Base-by-base conservation (phyloP, 2,888 invertebrate genomes). In the Drosophila affinis region DNA sequence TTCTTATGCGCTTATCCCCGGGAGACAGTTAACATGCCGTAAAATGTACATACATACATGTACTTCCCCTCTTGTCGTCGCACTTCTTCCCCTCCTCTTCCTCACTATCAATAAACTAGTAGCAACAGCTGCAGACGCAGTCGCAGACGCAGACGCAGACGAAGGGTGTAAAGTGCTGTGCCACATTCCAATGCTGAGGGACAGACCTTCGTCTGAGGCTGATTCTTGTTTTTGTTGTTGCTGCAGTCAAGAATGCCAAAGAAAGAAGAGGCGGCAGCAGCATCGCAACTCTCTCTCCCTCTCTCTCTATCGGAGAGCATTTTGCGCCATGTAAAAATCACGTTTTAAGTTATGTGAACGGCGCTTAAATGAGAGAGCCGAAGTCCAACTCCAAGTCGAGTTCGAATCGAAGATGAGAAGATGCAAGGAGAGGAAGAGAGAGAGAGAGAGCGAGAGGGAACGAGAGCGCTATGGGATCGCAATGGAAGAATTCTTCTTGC, bases 271-370 rank as follows among this genome's bases (percentile, higher is more conserved):
- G 61, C 63, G 67, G 61, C 63, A 64, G 57, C 63, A 27, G 27
- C 55, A 55, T 67, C 65, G 67, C 62, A 67, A 21, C 21, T 3
- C 21, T 21, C 21, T 21, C 21, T 3, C 21, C 21, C 21, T 67
- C 27, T 49, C 39, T 39, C 39, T 14, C 14, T 6, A 6, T 39
- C 14, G 14, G 34, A 34, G 34, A 12, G 34, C 39, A 39, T 39
- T 39, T 39, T 39, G 39, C 14, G 62, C 71, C 75, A 86, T 87
- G 84, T 78, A 62, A 76, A 81, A 81, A 87, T 84, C 81, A 81
- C 87, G 84, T 84, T 81, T 87, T 73, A 76, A 84, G 87, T 84
- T 81, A 81, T 81, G 87, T 80, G 81, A 77, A 86, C 87, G 68
- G 68, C 78, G 81, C 87, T 83, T 86, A 87, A 86, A 83, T 79